phyloP scores from a whole-genome alignment of 2,888 invertebrate species.

The Pheosia gnoma region DNA sequence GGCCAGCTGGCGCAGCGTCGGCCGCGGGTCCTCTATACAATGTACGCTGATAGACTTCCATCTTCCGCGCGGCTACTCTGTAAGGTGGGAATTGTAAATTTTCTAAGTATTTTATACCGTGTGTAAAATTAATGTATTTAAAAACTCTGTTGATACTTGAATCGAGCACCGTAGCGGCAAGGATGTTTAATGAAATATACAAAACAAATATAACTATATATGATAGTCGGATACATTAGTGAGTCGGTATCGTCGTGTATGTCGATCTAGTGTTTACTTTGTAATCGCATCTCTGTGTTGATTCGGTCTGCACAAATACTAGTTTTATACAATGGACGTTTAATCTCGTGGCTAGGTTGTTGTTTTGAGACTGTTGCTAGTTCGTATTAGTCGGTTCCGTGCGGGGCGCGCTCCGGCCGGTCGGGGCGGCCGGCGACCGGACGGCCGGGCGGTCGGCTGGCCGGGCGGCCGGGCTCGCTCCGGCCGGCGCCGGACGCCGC shows the following conservation, averaged over 20 bases:
- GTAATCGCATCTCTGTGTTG: constrained; percentile 48
- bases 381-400: constrained; percentile 29
- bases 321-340: constrained; percentile 59
- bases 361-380: constrained; percentile 53
- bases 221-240: constrained; percentile 52
- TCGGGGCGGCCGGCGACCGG: constrained; percentile 1
- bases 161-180: constrained; percentile 59
- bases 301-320: constrained; percentile 69
- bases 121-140: constrained; percentile 76
- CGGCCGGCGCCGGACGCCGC: constrained; percentile 6
- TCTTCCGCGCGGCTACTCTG: constrained; percentile 62
- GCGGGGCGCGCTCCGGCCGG: constrained; percentile 22
- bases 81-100: constrained; percentile 79
- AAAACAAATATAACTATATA: constrained; percentile 38
- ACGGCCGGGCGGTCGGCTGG: constrained; percentile 1
- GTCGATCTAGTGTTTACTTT: constrained; percentile 47
- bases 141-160: constrained; percentile 57
- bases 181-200: constrained; percentile 42
- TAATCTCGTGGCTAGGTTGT: constrained; percentile 55
- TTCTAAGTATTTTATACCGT: constrained; percentile 82
- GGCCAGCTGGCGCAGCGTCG: constrained; percentile 24
- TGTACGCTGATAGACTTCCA: constrained; percentile 29
- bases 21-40: not conserved
- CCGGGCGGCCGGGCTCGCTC: not conserved
- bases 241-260: constrained; percentile 52